phyloP scores from a whole-genome alignment of 2,888 invertebrate genomes.

The Erebia palarica region DNA sequence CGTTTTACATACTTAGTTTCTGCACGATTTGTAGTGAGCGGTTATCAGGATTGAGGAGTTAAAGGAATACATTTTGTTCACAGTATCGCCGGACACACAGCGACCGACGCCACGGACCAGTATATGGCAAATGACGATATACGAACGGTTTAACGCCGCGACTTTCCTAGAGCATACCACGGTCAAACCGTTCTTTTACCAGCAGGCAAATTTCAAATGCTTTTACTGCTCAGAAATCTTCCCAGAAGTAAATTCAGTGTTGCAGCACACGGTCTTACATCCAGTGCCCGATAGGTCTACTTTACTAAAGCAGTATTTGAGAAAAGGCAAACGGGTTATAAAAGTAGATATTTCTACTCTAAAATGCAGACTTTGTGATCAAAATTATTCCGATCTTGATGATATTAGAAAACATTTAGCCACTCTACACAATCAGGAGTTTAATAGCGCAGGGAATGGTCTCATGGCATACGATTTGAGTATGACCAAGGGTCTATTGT shows the following conservation, averaged over 20 bases:
- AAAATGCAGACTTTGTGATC: constrained; percentile 68
- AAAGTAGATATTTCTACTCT: constrained; percentile 73
- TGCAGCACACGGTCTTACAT: constrained; percentile 62
- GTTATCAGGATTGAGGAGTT: constrained; percentile 37
- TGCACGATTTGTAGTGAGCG: constrained; percentile 34
- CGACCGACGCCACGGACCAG: constrained; percentile 64
- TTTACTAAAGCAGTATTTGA: constrained; percentile 65
- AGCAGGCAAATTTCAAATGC: constrained; percentile 75
- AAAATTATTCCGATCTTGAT: constrained; percentile 66
- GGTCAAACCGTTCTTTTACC: constrained; percentile 71
- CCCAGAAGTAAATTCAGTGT: constrained; percentile 65
- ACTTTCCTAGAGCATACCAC: constrained; percentile 69
- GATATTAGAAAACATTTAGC: constrained; percentile 65
- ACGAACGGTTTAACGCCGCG: constrained; percentile 73
- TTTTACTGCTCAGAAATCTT: constrained; percentile 73
- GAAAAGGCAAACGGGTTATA: constrained; percentile 72
- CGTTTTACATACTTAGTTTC: constrained; percentile 26
- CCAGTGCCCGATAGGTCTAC: constrained; percentile 57
- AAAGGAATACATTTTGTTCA: constrained; percentile 46
- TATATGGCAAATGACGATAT: constrained; percentile 76
- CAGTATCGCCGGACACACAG: constrained; percentile 52
- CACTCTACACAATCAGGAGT: constrained; percentile 65
- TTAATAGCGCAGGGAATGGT: constrained; percentile 71
- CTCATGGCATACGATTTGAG: constrained; percentile 70
- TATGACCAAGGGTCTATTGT: constrained; percentile 57